Base-by-base conservation (phyloP, 2,113 vertebrate species). In the Microcebus lehilahytsara region DNA sequence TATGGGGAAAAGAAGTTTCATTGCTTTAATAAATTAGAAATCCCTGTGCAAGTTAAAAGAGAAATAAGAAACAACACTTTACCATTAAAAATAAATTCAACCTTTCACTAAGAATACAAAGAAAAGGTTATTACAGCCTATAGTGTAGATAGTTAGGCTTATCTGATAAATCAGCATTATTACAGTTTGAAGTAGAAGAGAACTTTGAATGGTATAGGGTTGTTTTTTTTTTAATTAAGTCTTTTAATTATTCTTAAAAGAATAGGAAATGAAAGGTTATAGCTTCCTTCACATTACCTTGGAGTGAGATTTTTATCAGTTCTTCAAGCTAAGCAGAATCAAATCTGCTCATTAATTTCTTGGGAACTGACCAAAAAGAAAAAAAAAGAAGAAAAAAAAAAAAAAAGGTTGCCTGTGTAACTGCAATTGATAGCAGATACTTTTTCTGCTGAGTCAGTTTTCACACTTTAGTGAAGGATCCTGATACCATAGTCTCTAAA, bases 281-380 rank as follows among this genome's bases (percentile, higher is more conserved):
- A 77, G 77, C 87, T 96, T 64, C 14, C 27, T 96, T 89, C 88
- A 92, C 60, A 91, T 87, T 95, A 95, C 90, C 89, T 96, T 77
- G 60, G 62, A 96, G 85, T 95, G 46, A 96, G 95, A 95, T 92
- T 97, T 78, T 94, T 97, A 94, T 96, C 97, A 92, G 40, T 95
- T 96, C 56, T 64, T 67, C 67, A 96, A 97, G 84, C 84, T 95
- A 97, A 98, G 93, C 95, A 96, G 71, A 97, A 97, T 90, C 85
- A 87, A 88, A 95, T 72, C 84, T 95, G 66, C 81, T 97, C 97
- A 97, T 94, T 97, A 96, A 96, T 96, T 97, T 97, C 89, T 86
- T 94, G 93, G 91, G 91, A 95, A 92, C 91, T 80, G 79, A 89
- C 94, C 75, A 75, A 85, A 95, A 77, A 64, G 27, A 64, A 62